A percentile compares a stretch with the other conserved stretches of the same genome.
These are phyloP conservation scores for Psilopsiagon aurifrons DNA, from an alignment of 2,113 vertebrate species.

Conservation along the genomic window DNA sequence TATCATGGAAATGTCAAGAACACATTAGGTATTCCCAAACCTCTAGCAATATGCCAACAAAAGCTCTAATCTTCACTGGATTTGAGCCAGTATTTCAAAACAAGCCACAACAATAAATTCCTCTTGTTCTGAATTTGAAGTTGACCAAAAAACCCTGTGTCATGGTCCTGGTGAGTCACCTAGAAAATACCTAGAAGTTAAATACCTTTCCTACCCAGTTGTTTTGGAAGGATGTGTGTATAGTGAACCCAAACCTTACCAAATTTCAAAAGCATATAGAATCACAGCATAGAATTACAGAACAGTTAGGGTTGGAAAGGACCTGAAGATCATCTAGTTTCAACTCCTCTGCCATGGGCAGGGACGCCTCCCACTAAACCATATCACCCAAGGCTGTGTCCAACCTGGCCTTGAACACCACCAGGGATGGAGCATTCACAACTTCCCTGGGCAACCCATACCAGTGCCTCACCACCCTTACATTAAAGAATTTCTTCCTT, in stretches of 20 bases:
- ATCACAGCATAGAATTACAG: no score
- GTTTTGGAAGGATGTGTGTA: background rate
- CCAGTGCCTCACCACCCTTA: no score
- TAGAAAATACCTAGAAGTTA: conserved; percentile 12
- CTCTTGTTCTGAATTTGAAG: background rate
- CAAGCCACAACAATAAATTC: background rate
- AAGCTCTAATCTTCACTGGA: background rate
- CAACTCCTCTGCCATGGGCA: no score
- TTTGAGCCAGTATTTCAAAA: background rate
- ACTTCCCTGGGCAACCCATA: no score
- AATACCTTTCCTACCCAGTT: background rate
- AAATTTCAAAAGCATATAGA: background rate
- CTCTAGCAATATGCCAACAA: background rate
- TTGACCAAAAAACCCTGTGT: background rate
- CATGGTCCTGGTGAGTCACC: background rate
- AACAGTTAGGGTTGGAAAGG: no score
- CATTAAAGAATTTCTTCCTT: no score
- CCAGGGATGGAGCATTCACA: no score
- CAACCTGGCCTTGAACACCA: no score
- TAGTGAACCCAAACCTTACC: background rate
- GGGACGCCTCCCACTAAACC: no score
- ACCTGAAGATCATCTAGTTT: no score
- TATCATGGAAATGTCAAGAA: background rate
- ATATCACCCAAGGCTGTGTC: no score
- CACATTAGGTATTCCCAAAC: background rate